Evolutionary conservation across 2,888 invertebrate species (phyloP), one percentile per base, ranked within the genome.

Genomic region (Lepas anatifera): DNA sequence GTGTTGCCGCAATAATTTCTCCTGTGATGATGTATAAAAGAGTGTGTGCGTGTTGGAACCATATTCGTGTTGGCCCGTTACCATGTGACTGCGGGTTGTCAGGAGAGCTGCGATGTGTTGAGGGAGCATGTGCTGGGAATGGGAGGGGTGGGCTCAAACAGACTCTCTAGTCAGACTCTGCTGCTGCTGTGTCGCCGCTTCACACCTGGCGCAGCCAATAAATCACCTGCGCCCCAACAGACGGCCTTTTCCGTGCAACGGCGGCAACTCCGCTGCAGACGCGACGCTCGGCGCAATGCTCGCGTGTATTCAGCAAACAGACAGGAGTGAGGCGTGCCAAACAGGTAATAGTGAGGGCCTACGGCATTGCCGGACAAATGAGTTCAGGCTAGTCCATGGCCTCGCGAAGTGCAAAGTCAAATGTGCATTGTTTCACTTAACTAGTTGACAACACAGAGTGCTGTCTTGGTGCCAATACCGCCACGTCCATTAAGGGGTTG

Each of bases 21-120:
- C 27, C 58, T 58, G 58, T 58, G 58, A 58, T 58, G 58, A n/a
- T 7, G n/a, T n/a, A n/a, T n/a, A n/a, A n/a, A n/a, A n/a, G 48
- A 13, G 48, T 4, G 48, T 4, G 48, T n/a, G 41, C 48, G 48
- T 18, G 25, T n/a, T 6, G 48, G 18, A 16, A 18, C 13, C n/a
- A 6, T 25, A 25, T 2, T 8, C n/a, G 3, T 25, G 48, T 4
- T n/a, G 4, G 16, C 6, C 25, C 8, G 48, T 48, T 25, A 48
- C 6, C 3, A 48, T 6, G n/a, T 25, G 18, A 16, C 16, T 6
- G 8, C 25, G 25, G 48, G 2, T 6, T n/a, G 25, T 3, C n/a
- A 48, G 3, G 48, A 48, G 25, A 25, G 25, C 25, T 6, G n/a
- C 16, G n/a, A 48, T 25, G 46, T 46, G 3, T 4, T 16, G 46